phyloP scores from a whole-genome alignment of 2,888 invertebrate species.

The Drosophila yooni region DNA sequence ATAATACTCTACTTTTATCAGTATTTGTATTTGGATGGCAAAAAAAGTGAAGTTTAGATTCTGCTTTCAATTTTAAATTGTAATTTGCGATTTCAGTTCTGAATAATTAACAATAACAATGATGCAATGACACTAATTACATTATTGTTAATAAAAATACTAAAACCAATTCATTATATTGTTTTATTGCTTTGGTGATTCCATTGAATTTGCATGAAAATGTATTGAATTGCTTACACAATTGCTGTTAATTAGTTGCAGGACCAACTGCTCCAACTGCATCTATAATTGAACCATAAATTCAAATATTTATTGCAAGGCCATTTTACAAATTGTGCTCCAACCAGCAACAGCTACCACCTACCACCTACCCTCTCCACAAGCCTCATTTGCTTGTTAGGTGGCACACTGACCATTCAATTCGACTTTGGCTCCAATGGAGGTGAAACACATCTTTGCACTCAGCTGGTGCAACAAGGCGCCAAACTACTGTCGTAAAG shows the following conservation, averaged over 20 bases:
- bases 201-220: not conserved
- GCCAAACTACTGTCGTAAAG: constrained; percentile 36
- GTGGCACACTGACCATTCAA: constrained; percentile 52
- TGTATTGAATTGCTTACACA: constrained; percentile 53
- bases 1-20: not conserved
- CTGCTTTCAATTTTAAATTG: not conserved
- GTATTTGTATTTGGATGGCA: not conserved
- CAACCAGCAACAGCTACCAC: not conserved
- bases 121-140: not conserved
- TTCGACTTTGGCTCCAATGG: constrained; percentile 33
- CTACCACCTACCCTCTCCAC: not conserved
- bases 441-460: constrained; percentile 63
- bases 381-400: constrained; percentile 1
- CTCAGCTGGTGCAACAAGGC: constrained; percentile 43
- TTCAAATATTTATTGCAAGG: constrained; percentile 67
- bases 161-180: not conserved
- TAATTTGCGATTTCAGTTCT: not conserved
- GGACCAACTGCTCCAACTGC: constrained; percentile 5
- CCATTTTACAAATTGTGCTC: constrained; percentile 49
- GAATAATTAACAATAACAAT: not conserved
- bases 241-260: constrained; percentile 44
- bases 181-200: not conserved
- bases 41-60: not conserved
- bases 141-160: not conserved
- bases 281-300: constrained; percentile 63